These are phyloP conservation scores for Gonocerus acuteangulatus DNA, from an alignment of 2,888 invertebrate genomes.

Conservation along the genomic window DNA sequence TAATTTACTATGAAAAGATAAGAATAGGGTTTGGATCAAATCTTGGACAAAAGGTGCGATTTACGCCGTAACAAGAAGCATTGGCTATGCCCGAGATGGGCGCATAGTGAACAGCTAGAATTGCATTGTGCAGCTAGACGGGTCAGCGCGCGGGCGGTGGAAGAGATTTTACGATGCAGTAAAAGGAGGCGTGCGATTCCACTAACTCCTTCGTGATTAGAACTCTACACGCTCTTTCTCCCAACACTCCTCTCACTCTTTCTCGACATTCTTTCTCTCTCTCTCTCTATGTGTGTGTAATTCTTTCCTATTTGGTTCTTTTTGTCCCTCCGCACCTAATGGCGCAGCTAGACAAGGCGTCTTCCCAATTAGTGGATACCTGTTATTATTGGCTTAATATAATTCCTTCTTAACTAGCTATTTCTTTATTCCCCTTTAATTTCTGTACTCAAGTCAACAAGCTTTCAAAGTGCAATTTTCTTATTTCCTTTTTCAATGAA, in stretches of 20 bases:
- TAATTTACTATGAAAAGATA: no score
- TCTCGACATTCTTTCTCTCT: background rate
- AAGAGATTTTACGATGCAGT: slow-evolving; percentile 1
- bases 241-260: background rate
- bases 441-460: no score
- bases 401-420: background rate
- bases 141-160: no score
- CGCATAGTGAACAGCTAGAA: no score
- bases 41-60: no score
- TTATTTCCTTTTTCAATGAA: no score
- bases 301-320: background rate
- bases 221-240: slow-evolving; percentile 13
- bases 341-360: background rate
- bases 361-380: background rate
- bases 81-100: no score
- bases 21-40: no score
- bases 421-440: no score
- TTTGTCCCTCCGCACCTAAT: background rate
- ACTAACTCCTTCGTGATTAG: slow-evolving; percentile 6
- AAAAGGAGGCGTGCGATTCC: background rate
- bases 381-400: slow-evolving; percentile 9
- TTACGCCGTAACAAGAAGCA: no score
- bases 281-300: background rate
- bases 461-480: no score
- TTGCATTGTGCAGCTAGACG: no score